phyloP scores from a whole-genome alignment of 2,888 invertebrate genomes.

The Tubulanus polymorphus region DNA sequence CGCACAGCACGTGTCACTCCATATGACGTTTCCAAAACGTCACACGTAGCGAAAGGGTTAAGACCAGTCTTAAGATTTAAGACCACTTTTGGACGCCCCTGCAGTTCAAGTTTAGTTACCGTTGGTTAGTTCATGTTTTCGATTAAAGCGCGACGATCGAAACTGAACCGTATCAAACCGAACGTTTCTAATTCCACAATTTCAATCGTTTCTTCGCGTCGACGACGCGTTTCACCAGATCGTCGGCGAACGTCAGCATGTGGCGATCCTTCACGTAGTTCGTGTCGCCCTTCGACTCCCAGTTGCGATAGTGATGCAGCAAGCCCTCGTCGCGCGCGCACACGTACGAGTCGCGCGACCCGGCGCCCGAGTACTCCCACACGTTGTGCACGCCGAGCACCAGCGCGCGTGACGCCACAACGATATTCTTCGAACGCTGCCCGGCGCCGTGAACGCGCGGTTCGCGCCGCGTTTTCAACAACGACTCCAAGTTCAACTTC shows the following conservation, averaged over 20 bases:
- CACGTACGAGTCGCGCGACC: not conserved
- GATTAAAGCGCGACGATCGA: too few species aligned
- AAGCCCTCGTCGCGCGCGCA: not conserved
- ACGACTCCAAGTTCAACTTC: not conserved
- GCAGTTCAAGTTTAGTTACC: too few species aligned
- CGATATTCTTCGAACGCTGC: not conserved
- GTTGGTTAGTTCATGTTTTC: too few species aligned
- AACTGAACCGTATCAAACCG: too few species aligned
- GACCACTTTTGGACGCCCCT: too few species aligned
- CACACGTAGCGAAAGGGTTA: too few species aligned
- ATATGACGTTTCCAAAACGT: too few species aligned
- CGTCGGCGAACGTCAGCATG: not conserved
- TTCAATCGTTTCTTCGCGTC: not conserved
- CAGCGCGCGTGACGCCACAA: not conserved
- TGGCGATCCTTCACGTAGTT: not conserved
- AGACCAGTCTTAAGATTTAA: too few species aligned
- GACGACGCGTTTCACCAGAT: not conserved
- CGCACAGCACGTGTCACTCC: too few species aligned
- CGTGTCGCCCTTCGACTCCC: not conserved
- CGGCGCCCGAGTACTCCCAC: not conserved
- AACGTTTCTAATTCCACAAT: too few species aligned
- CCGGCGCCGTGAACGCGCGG: not conserved
- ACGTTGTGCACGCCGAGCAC: not conserved
- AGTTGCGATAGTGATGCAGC: not conserved
- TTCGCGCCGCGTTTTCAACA: not conserved